Conservation (phyloP, 1,140 invertebrate genomes). For the Hylaeus volcanicus region DNA sequence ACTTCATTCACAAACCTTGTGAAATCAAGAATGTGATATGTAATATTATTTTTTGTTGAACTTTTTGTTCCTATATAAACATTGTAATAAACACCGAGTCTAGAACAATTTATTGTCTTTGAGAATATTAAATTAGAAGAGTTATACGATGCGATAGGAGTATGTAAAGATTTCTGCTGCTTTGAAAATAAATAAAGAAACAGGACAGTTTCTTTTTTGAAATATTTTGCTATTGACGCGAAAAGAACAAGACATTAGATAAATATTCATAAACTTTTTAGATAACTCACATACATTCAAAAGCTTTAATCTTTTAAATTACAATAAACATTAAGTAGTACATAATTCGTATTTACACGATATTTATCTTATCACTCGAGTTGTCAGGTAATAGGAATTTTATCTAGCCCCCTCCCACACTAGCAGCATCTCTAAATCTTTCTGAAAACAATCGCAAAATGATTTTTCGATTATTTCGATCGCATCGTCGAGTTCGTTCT, state of each 20-base stretch:
- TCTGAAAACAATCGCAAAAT: conserved; percentile 38
- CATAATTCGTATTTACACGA: conserved; percentile 76
- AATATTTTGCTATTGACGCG: background rate
- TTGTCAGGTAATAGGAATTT: conserved; percentile 66
- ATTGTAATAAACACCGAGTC: conserved; percentile 28
- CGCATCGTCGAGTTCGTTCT: background rate
- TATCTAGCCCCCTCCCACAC: conserved; percentile 49
- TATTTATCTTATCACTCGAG: conserved; percentile 66
- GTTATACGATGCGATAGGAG: background rate
- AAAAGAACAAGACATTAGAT: conserved; percentile 46
- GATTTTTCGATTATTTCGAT: background rate
- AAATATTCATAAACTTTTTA: conserved; percentile 53
- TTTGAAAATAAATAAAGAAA: conserved; percentile 25
- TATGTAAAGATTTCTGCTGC: conserved; percentile 15
- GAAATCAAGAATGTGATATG: conserved; percentile 28
- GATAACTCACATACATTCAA: conserved; percentile 68
- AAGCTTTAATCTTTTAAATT: conserved; percentile 78
- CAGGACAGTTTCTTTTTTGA: background rate
- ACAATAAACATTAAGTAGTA: conserved; percentile 77
- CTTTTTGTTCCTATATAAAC: conserved; percentile 41
- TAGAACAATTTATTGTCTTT: conserved; percentile 15
- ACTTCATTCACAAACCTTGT: conserved; percentile 16
- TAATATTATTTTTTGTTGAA: conserved; percentile 43
- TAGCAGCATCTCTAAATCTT: conserved; percentile 49
- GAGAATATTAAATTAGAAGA: background rate